Conservation (phyloP, 1,140 invertebrate species). For the Cryptotermes secundus region DNA sequence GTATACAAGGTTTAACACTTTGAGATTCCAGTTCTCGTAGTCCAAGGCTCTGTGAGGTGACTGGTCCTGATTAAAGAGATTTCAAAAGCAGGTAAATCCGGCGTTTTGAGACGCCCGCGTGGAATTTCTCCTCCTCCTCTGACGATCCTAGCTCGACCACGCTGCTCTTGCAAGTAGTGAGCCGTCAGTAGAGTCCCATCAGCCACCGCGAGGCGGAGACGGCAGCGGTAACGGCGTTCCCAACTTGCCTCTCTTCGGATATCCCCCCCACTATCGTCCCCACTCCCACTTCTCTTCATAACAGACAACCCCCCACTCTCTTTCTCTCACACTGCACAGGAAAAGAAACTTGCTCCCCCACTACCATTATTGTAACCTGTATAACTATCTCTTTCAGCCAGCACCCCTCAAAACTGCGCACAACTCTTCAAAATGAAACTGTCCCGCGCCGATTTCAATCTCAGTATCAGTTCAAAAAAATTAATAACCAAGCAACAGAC, state of each 20-base stretch:
- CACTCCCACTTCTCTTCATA: constrained; percentile 3
- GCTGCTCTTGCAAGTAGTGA: constrained; percentile 9
- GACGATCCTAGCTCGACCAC: background rate
- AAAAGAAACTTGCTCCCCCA: constrained; percentile 22
- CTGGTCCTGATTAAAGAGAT: background rate
- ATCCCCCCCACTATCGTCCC: background rate
- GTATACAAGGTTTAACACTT: background rate
- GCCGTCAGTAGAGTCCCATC: background rate
- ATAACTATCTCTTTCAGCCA: constrained; percentile 1
- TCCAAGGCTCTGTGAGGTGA: background rate
- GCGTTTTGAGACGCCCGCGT: constrained; percentile 12
- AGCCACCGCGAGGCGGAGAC: background rate
- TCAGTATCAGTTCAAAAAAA: constrained; percentile 24
- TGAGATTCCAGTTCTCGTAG: background rate
- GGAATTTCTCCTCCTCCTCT: background rate
- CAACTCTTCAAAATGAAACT: constrained; percentile 27
- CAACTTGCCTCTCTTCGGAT: constrained; percentile 6
- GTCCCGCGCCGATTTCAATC: constrained; percentile 35
- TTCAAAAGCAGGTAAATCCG: background rate
- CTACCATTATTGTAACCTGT: background rate
- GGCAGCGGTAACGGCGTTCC: constrained; percentile 23
- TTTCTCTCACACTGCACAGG: constrained; percentile 12
- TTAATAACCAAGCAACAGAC: background rate
- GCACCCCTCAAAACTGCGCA: constrained; percentile 27
- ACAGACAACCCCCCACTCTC: constrained; percentile 18